These are phyloP conservation scores for Lycia hirtaria DNA, from an alignment of 2,888 invertebrate species.

Conservation along the genomic window DNA sequence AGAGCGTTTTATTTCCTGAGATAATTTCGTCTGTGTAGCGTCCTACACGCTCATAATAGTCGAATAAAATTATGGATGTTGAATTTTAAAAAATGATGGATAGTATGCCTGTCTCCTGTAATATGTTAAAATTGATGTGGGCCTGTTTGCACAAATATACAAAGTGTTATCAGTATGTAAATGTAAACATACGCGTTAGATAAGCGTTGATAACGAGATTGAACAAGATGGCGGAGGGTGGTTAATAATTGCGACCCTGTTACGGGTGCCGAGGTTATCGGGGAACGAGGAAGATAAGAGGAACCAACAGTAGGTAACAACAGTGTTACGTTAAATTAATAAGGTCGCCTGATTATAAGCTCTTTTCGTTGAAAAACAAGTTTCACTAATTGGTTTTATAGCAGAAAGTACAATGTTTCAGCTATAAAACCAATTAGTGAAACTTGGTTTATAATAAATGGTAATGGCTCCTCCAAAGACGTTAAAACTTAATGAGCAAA, in stretches of 20 bases:
- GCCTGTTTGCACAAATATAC: slow-evolving; percentile 41
- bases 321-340: slow-evolving; percentile 14
- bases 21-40: slow-evolving; percentile 12
- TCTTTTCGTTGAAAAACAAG: background rate
- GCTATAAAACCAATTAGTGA: no score
- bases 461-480: no score
- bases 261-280: slow-evolving; percentile 47
- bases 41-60: background rate
- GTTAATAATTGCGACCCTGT: slow-evolving; percentile 50
- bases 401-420: no score
- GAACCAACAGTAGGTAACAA: slow-evolving; percentile 18
- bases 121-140: slow-evolving; percentile 43
- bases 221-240: slow-evolving; percentile 62
- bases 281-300: slow-evolving; percentile 20
- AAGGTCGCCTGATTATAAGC: slow-evolving; percentile 1
- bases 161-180: slow-evolving; percentile 57
- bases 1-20: slow-evolving; percentile 27
- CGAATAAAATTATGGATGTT: slow-evolving; percentile 20
- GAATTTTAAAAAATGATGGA: slow-evolving; percentile 25
- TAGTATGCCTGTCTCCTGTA: slow-evolving; percentile 35
- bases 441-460: no score
- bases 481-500: no score
- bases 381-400: no score
- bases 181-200: slow-evolving; percentile 64
- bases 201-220: slow-evolving; percentile 67